phyloP scores from a whole-genome alignment of 2,797 vertebrate genomes.

The Calcarius lapponicus region DNA sequence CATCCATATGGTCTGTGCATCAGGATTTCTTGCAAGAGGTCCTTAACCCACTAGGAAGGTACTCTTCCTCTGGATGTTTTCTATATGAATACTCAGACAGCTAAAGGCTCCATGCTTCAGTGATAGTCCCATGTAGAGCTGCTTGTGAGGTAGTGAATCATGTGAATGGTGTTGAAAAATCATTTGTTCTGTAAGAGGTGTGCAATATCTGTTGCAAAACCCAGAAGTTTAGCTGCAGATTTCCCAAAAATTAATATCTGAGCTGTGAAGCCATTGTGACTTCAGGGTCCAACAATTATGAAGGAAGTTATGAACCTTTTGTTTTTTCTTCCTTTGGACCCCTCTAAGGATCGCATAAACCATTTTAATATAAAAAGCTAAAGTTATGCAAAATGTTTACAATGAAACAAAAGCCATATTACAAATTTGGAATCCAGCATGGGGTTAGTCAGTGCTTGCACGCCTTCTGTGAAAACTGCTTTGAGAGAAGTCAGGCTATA shows the following conservation, averaged over 20 bases:
- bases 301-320: neutral
- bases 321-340: neutral
- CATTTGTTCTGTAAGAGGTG: neutral
- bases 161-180: neutral
- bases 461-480: neutral
- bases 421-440: neutral
- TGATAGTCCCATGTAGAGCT: neutral
- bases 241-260: neutral
- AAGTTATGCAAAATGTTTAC: constrained; percentile 3
- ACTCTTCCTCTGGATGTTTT: neutral
- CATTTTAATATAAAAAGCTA: constrained; percentile 17
- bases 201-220: neutral
- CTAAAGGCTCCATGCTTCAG: neutral
- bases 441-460: neutral
- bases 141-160: neutral
- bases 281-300: neutral
- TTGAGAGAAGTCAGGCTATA: neutral
- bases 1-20: neutral
- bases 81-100: neutral
- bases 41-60: neutral
- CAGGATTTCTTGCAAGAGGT: neutral
- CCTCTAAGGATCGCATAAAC: neutral
- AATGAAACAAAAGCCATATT: constrained; percentile 32
- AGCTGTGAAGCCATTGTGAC: neutral
- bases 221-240: neutral